phyloP scores from a whole-genome alignment of 2,797 vertebrate genomes.

The Lacerta agilis region DNA sequence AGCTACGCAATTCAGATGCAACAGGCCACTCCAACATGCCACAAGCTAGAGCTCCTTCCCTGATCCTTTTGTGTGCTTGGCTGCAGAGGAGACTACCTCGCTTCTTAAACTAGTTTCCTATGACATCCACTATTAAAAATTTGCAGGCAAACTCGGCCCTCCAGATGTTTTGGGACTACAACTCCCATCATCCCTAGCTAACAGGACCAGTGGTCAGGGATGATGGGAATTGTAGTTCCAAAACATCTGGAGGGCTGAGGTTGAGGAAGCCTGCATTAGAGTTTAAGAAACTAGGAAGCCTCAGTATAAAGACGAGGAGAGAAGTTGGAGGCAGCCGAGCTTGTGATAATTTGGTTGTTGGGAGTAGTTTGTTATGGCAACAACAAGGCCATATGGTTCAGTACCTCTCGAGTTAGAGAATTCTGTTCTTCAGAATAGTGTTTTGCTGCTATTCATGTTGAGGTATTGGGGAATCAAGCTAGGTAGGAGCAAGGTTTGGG shows the following conservation, averaged over 20 bases:
- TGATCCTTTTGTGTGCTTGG: neutral
- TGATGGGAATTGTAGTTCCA: too few species aligned
- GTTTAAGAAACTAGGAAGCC: neutral
- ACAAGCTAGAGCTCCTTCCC: neutral
- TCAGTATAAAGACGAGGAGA: neutral
- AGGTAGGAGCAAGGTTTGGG: neutral
- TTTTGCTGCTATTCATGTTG: neutral
- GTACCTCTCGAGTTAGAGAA: too few species aligned
- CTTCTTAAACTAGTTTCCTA: neutral
- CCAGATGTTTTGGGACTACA: too few species aligned
- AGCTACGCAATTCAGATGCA: neutral
- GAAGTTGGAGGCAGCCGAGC: too few species aligned
- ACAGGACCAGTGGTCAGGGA: too few species aligned
- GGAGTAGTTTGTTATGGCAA: too few species aligned
- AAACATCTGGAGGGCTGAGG: too few species aligned
- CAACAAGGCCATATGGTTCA: too few species aligned
- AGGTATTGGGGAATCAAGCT: neutral
- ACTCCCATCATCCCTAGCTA: too few species aligned
- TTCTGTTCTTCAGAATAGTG: neutral
- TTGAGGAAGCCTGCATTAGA: neutral
- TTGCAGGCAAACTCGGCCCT: neutral
- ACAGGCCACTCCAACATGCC: neutral
- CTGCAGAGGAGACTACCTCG: neutral
- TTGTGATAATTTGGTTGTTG: too few species aligned
- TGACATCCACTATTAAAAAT: neutral